Evolutionary conservation across 2,888 invertebrate species (phyloP), one percentile per base, ranked within the genome.

Genomic region (Tanytarsus gracilentus): DNA sequence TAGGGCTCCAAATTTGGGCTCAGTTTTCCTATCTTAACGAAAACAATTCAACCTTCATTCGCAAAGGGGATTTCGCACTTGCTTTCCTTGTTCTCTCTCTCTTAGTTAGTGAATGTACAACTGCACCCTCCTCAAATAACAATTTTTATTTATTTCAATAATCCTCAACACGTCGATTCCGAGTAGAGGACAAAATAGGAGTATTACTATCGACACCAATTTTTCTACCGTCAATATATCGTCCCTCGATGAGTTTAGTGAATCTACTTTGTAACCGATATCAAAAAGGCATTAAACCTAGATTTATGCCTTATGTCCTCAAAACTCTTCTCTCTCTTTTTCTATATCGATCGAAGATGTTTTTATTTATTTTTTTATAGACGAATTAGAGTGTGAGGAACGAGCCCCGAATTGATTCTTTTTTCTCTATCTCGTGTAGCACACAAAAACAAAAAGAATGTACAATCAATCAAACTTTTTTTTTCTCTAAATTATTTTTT

Each of bases 1-100:
- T 74, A 74, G 73, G 74, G 74, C 74, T 74, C 74, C 74, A 74
- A 74, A 70, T 73, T 74, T 71, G 74, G 74, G 73, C 74, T 74
- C 74, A 74, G 74, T 74, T 74, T 74, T 62, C 60, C 60, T 60
- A 49, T 60, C 60, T 58, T 58, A 58, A 48, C 44, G 58, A 58
- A 58, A 58, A 11, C 58, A 21, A 44, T 58, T 16, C 18, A 58
- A 58, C 58, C 44, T 58, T 58, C 29, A 58, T 14, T n/a, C 30
- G 48, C 30, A 8, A 29, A 6, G 25, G 14, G 7, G 2, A 16
- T 40, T 26, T 55, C 33, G 7, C 27, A 25, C 25, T 39, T n/a
- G n/a, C 23, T 55, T 30, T 14, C 30, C 16, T 18, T 30, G n/a
- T 14, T 44, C 48, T 48, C 48, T 30, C 11, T 48, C 26, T 23